phyloP scores from a whole-genome alignment of 2,888 invertebrate genomes.

The Labia minor region DNA sequence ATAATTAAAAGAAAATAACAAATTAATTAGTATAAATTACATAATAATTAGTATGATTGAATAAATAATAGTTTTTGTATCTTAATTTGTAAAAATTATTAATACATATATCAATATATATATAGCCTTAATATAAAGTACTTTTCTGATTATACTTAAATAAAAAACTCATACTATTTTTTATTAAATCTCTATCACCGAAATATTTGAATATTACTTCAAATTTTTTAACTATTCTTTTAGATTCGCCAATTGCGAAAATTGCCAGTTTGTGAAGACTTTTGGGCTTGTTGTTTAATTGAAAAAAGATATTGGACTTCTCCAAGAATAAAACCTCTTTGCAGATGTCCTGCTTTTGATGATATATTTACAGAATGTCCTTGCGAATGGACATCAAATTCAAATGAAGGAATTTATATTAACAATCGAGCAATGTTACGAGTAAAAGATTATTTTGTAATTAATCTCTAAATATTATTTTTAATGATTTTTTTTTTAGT shows the following conservation, averaged over 20 bases:
- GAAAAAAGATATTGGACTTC: constrained; percentile 48
- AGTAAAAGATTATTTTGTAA: constrained; percentile 34
- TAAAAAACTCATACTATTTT: no score
- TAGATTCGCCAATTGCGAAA: constrained; percentile 52
- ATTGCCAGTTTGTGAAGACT: constrained; percentile 40
- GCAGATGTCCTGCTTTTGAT: constrained; percentile 46
- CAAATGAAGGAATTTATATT: constrained; percentile 37
- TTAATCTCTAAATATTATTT: background rate
- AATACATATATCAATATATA: no score
- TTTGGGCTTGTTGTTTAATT: constrained; percentile 45
- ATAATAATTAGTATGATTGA: no score
- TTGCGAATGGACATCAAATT: constrained; percentile 37
- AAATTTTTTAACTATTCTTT: no score
- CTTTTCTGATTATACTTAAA: no score
- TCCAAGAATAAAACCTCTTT: constrained; percentile 47
- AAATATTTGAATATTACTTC: no score
- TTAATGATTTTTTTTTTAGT: constrained; percentile 36
- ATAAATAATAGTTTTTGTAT: no score
- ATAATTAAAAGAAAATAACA: no score
- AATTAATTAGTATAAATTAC: no score
- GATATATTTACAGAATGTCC: constrained; percentile 35
- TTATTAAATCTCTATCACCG: no score
- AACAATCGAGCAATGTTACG: constrained; percentile 52
- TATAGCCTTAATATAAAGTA: no score
- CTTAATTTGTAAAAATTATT: no score